Evolutionary conservation across 1,140 invertebrate species (phyloP).

Genomic region (Drepana arcuata): DNA sequence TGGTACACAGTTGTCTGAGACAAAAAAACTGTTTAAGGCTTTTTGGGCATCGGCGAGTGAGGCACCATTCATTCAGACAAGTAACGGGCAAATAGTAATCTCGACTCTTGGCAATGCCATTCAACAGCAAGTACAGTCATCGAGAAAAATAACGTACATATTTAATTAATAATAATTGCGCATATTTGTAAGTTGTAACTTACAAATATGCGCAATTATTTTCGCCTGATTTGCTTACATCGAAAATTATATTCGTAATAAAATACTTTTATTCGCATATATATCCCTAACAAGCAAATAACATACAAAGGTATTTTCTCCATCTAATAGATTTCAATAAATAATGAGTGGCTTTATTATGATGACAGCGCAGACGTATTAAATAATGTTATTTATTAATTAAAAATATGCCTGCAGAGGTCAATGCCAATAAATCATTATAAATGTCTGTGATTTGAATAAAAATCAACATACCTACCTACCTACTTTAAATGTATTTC

Average conservation of each 20-base stretch:
- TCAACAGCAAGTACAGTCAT: conserved; percentile 42
- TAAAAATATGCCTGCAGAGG: conserved; percentile 7
- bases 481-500: conserved; percentile 15
- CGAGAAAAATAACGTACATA: background rate
- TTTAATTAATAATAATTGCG: no score
- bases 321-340: no score
- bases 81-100: conserved; percentile 66
- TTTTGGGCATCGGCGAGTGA: conserved; percentile 34
- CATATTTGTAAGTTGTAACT: no score
- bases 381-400: conserved; percentile 13
- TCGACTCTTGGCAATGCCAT: conserved; percentile 49
- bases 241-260: no score
- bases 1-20: conserved; percentile 18
- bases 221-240: no score
- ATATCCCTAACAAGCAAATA: no score
- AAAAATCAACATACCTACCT: conserved; percentile 17
- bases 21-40: conserved; percentile 20
- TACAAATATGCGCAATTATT: no score
- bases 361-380: no score
- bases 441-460: conserved; percentile 13
- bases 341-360: no score
- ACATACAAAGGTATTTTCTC: no score
- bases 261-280: no score
- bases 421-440: conserved; percentile 9
- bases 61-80: conserved; percentile 61